phyloP scores from a whole-genome alignment of 2,113 vertebrate genomes.

The Calyptommatus sinebrachiatus region DNA sequence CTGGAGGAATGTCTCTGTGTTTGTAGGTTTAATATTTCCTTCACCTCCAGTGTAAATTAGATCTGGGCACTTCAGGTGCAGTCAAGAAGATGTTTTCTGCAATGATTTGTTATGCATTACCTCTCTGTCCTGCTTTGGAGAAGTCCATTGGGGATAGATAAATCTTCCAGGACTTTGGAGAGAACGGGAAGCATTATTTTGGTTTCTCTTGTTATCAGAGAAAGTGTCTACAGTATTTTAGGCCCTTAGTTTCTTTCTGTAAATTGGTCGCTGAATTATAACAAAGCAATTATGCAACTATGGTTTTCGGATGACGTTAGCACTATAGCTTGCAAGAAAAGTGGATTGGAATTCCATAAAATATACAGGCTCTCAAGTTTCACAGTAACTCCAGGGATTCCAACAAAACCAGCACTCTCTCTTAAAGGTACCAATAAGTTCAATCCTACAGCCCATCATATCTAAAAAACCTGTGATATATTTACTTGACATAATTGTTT shows the following conservation, averaged over 20 bases:
- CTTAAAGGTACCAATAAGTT: no score
- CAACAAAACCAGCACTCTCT: no score
- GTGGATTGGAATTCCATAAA: no score
- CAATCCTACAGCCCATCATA: no score
- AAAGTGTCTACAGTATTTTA: not conserved
- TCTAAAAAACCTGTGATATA: no score
- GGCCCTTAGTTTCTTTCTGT: not conserved
- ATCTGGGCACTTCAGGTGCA: constrained; percentile 7
- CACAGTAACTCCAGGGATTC: no score
- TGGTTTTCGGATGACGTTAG: not conserved
- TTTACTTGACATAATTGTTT: no score
- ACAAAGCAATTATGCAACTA: not conserved
- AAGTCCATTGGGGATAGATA: constrained; percentile 29
- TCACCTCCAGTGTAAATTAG: constrained; percentile 8
- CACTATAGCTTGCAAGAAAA: no score
- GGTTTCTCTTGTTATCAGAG: constrained; percentile 19
- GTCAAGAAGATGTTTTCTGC: constrained; percentile 33
- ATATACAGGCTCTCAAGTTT: no score
- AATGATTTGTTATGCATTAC: not conserved
- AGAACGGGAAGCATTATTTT: constrained; percentile 14
- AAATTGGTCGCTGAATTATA: not conserved
- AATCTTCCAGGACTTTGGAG: constrained; percentile 29
- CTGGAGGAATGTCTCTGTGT: constrained; percentile 2
- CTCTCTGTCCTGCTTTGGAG: constrained; percentile 28
- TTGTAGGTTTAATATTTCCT: constrained; percentile 24